Evolutionary conservation across 2,888 invertebrate species (phyloP).

Genomic region (Ashinkailepas kermadecensis): DNA sequence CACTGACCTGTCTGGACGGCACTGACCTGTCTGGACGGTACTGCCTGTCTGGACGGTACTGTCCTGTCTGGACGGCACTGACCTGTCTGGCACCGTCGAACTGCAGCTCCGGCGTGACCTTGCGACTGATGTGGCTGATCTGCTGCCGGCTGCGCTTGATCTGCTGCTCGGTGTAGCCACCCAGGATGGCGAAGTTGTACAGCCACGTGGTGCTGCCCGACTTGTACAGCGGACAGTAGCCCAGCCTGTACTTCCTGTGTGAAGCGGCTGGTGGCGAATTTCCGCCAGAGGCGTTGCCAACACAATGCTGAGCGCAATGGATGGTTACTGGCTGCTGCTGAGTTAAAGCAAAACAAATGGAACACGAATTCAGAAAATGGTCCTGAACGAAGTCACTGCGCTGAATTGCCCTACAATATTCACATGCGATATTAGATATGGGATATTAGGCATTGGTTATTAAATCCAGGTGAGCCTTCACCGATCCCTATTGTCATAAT

Average conservation of each 20-base stretch:
- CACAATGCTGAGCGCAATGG: constrained; percentile 56
- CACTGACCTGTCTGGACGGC: too few relatives aligned
- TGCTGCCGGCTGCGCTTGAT: constrained; percentile 39
- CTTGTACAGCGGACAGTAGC: constrained; percentile 68
- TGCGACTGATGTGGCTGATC: constrained; percentile 34
- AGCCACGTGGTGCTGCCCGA: constrained; percentile 76
- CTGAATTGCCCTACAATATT: too few relatives aligned
- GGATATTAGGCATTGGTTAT: too few relatives aligned
- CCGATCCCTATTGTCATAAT: too few relatives aligned
- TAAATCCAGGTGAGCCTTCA: too few relatives aligned
- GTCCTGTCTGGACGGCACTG: constrained; percentile 1
- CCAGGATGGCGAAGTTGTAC: constrained; percentile 50
- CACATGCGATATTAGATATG: too few relatives aligned
- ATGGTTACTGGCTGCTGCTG: too few relatives aligned
- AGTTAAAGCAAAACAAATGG: not conserved
- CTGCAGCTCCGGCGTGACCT: constrained; percentile 29
- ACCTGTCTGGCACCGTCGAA: constrained; percentile 32
- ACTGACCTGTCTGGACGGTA: too few relatives aligned
- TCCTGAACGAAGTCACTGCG: not conserved
- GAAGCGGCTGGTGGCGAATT: constrained; percentile 61
- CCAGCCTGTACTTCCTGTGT: constrained; percentile 56
- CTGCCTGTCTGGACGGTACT: too few relatives aligned
- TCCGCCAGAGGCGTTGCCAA: constrained; percentile 43
- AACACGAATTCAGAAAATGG: not conserved
- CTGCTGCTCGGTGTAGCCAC: constrained; percentile 52